Evolutionary conservation across 64 coral and sea anemone species (phyloP).

Genomic region (Pachyseris speciosa): DNA sequence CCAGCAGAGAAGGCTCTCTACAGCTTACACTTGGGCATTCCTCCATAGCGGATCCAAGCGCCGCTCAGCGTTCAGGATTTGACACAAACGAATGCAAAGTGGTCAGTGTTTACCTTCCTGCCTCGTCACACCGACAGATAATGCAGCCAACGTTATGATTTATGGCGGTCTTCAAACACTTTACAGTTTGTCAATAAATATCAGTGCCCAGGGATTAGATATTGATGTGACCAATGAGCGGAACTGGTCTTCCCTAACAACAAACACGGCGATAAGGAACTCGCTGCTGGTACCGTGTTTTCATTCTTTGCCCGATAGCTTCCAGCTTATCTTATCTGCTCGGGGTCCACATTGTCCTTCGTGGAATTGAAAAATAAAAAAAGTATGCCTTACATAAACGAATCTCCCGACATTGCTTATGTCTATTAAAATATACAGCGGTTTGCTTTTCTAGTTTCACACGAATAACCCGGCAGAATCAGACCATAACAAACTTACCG

Average conservation of each 20-base stretch:
- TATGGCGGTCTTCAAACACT: conserved; percentile 14
- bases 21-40: not conserved
- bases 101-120: conserved; percentile 2
- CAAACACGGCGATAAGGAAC: not conserved
- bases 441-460: not conserved
- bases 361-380: not conserved
- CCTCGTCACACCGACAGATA: not conserved
- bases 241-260: not conserved
- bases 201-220: not conserved
- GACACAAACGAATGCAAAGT: not conserved
- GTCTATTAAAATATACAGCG: not conserved
- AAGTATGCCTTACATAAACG: not conserved
- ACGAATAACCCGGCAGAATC: not conserved
- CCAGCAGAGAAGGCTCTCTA: not conserved
- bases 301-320: not conserved
- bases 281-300: not conserved
- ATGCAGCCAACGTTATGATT: conserved; percentile 1
- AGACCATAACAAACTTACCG: not conserved
- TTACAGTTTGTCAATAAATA: conserved; percentile 37
- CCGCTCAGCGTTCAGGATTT: not conserved
- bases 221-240: not conserved
- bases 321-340: not conserved
- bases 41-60: not conserved
- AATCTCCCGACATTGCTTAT: not conserved
- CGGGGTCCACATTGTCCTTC: not conserved